A percentile compares a stretch with the other conserved stretches of the same genome.
Evolutionary conservation across 1,140 invertebrate species (phyloP).

Genomic region (Drosophila obscura): DNA sequence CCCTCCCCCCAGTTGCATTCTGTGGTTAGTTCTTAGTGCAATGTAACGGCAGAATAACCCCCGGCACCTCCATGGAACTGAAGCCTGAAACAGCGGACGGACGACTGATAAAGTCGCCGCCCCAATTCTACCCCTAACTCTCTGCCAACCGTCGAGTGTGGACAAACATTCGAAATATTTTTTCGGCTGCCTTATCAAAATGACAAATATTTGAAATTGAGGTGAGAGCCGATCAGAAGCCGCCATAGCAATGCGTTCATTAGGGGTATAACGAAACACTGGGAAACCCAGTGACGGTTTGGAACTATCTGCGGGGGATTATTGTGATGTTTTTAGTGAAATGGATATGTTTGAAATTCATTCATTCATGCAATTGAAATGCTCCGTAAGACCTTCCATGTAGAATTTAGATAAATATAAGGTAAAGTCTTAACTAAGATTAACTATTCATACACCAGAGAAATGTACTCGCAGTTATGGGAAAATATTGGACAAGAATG

Average conservation of each 20-base stretch:
- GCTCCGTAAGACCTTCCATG: background rate
- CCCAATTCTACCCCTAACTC: slow-evolving; percentile 14
- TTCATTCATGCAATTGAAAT: background rate
- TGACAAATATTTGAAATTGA: slow-evolving; percentile 79
- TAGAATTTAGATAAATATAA: background rate
- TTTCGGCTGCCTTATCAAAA: slow-evolving; percentile 65
- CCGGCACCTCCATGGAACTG: background rate
- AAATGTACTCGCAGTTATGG: too few relatives aligned
- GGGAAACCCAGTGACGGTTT: slow-evolving; percentile 9
- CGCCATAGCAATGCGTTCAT: background rate
- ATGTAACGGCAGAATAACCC: slow-evolving; percentile 52
- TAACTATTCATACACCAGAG: too few relatives aligned
- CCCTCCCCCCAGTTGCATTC: slow-evolving; percentile 30
- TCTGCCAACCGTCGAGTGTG: background rate
- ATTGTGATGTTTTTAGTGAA: background rate
- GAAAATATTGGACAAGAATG: too few relatives aligned
- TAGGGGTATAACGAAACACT: slow-evolving; percentile 22
- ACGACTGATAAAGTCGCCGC: slow-evolving; percentile 28
- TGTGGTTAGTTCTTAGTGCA: slow-evolving; percentile 32
- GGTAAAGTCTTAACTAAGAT: too few relatives aligned
- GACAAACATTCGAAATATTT: slow-evolving; percentile 51
- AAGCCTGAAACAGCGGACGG: slow-evolving; percentile 6
- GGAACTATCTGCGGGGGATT: background rate
- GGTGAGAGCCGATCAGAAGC: slow-evolving; percentile 46
- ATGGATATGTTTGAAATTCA: background rate